phyloP scores from a whole-genome alignment of 2,888 invertebrate genomes.

The Drosophila rubida region DNA sequence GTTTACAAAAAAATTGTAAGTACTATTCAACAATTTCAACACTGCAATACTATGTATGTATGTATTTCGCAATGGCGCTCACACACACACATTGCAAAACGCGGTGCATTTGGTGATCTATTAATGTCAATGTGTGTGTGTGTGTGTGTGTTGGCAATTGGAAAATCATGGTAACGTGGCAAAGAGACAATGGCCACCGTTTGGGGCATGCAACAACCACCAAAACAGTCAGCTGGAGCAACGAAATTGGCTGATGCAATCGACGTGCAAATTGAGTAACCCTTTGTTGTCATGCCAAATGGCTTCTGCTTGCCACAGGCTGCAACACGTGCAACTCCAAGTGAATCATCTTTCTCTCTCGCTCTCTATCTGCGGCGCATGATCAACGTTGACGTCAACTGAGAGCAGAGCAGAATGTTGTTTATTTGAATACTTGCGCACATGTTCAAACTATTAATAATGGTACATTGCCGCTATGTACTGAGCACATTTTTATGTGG shows the following conservation, averaged over 20 bases:
- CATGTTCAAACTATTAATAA: not conserved
- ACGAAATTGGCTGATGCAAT: slow-evolving; percentile 74
- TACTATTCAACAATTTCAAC: slow-evolving; percentile 36
- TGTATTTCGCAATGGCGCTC: slow-evolving; percentile 55
- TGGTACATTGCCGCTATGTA: no score
- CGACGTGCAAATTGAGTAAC: slow-evolving; percentile 38
- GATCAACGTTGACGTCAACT: slow-evolving; percentile 15
- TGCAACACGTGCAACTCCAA: slow-evolving; percentile 32
- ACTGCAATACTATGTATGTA: not conserved
- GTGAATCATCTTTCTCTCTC: slow-evolving; percentile 34
- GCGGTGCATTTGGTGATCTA: slow-evolving; percentile 39
- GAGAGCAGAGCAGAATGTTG: slow-evolving; percentile 3
- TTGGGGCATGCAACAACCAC: slow-evolving; percentile 69
- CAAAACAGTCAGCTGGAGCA: slow-evolving; percentile 33
- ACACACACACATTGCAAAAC: slow-evolving; percentile 2
- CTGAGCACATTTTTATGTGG: not conserved
- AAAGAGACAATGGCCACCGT: slow-evolving; percentile 28
- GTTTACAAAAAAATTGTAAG: slow-evolving; percentile 80
- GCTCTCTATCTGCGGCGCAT: not conserved
- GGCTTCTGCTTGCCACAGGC: slow-evolving; percentile 26
- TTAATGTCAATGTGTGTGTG: slow-evolving; percentile 21
- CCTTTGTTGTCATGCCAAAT: slow-evolving; percentile 2
- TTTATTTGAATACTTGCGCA: not conserved
- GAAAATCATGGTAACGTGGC: slow-evolving; percentile 63
- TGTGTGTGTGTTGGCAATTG: slow-evolving; percentile 1